Evolutionary conservation across 2,113 vertebrate species (phyloP), one percentile per base, ranked within the genome.

Genomic region (Callipepla californica): DNA sequence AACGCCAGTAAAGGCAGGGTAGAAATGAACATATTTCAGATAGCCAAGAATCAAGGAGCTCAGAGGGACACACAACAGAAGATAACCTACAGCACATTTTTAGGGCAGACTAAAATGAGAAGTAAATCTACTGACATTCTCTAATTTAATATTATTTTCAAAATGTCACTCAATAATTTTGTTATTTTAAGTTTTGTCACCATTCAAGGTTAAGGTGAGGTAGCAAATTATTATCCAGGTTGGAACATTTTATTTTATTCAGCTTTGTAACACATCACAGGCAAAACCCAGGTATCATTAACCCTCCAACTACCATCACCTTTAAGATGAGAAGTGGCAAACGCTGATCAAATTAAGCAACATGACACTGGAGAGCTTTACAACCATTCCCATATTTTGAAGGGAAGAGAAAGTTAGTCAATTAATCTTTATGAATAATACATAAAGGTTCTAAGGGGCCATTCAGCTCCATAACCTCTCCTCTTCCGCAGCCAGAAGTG

Each of bases 321-420:
- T 77, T 86, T 16, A 65, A 11, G 32, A 30, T 34, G 9, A 65
- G 7, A 92, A 75, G 9, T 18, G 30, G 66, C 25, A 68, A 14
- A 67, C 23, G 16, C 1, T 45, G 48, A 32, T 42, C 15, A 84
- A 88, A 51, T 44, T 48, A 83, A 84, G 16, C n/a, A 93, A 81
- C 6, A 44, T 0, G 0, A 55, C 18, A 70, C 6, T 19, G 76
- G 32, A 70, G 6, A 83, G 17, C 3, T 74, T 32, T 34, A 58
- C 34, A 70, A 80, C 34, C 21, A 47, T 14, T 11, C 19, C 19
- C 12, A 67, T 21, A 11, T 53, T 78, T 72, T 74, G 44, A 85
- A 36, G 6, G 50, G 9, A 6, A 6, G 4, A 55, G 4, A 81
- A 95, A 79, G 36, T 28, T 17, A 75, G 74, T 74, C 2, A 36